Evolutionary conservation across 2,888 invertebrate genomes (phyloP), one percentile per base, ranked within the genome.

Genomic region (Lottia scabra): DNA sequence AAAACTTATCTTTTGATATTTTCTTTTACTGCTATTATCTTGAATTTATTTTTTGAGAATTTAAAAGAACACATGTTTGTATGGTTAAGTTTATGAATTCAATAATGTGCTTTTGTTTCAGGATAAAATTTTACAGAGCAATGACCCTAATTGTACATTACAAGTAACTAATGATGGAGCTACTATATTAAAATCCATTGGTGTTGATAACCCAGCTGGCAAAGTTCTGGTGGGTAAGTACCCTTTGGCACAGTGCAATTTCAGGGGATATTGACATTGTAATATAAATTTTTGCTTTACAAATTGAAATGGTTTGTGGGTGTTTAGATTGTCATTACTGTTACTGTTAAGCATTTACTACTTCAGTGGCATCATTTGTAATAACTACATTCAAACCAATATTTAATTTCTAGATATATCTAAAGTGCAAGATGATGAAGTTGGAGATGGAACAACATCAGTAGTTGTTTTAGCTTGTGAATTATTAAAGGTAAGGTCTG

Each of bases 391-490:
- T 5, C 5, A 30, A 30, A 30, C 4, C 30, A 30, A 30, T 30
- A 30, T 30, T 30, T 30, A n/a, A n/a, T n/a, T 77, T 85, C 26
- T 79, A 91, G 97, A 99, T 82, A 98, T 99, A 93, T 96, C 99
- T 16, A 95, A 96, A 90, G 97, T 97, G 3, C 99, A 99, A 89
- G 99, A 99, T 91, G 97, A 97, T 88, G 99, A 99, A 92, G 99
- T 99, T 74, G 99, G 99, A 64, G 99, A 99, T 92, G 99, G 99
- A 16, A 99, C 99, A n/a, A 99, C 99, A 62, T 99, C 99, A 0
- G 99, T 99, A 0, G 97, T 98, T 70, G 99, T 98, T 94, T 78
- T 90, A 91, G 99, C 99, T 81, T 94, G 98, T 68, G 99, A 99
- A 91, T 91, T 99, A 68, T 91, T 99, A 26, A 94, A 95, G 84